These are phyloP conservation scores for Pteropus rufus DNA, from an alignment of 2,797 vertebrate genomes.

Conservation along the genomic window DNA sequence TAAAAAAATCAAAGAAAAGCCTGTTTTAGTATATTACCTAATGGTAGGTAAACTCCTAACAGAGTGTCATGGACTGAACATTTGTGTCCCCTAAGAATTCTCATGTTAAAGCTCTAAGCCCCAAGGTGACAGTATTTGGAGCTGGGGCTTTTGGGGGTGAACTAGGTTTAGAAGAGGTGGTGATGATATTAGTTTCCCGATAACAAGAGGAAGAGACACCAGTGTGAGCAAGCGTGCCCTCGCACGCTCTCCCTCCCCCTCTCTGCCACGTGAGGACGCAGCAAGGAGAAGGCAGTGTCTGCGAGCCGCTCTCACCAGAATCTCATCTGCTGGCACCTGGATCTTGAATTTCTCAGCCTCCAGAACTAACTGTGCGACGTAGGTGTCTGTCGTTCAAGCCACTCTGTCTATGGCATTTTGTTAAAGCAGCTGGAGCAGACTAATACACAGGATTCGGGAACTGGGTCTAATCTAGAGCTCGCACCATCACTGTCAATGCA, in stretches of 20 bases:
- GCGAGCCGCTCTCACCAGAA: not conserved
- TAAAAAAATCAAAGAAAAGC: not conserved
- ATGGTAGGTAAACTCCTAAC: not conserved
- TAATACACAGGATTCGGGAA: not conserved
- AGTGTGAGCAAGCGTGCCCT: too few species aligned
- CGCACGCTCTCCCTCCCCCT: not conserved
- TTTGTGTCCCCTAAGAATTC: not conserved
- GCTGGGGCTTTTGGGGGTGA: not conserved
- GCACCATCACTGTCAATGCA: not conserved
- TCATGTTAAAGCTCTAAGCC: not conserved
- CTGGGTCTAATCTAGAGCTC: not conserved
- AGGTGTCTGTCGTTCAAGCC: not conserved
- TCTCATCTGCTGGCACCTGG: not conserved
- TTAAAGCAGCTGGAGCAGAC: rapidly evolving
- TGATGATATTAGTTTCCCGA: not conserved
- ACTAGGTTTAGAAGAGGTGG: not conserved
- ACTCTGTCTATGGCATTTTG: not conserved
- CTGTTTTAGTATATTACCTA: not conserved
- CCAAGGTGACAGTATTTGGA: not conserved
- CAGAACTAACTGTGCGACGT: not conserved
- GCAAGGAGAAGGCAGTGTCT: not conserved
- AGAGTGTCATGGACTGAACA: not conserved
- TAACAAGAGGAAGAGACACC: not conserved
- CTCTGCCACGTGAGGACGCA: not conserved
- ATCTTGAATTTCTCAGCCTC: not conserved